These are phyloP conservation scores for Diuraphis noxia DNA, from an alignment of 1,140 invertebrate species.

Conservation along the genomic window DNA sequence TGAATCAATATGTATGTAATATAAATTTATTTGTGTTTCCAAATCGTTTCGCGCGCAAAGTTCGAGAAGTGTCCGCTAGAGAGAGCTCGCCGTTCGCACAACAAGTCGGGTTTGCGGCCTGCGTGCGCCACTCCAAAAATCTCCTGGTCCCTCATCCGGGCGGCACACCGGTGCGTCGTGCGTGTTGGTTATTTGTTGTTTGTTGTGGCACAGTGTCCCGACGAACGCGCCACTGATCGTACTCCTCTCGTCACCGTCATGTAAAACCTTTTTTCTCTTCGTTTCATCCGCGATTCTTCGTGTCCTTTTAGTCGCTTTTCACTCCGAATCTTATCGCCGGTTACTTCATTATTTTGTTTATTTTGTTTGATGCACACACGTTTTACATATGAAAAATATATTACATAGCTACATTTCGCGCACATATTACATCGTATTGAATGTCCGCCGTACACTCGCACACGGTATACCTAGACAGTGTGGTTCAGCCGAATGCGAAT, in stretches of 20 bases:
- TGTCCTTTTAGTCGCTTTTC: not conserved
- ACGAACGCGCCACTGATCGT: not conserved
- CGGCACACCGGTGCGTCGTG: constrained; percentile 23
- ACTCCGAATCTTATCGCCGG: too few relatives aligned
- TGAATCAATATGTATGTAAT: too few relatives aligned
- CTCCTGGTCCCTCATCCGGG: not conserved
- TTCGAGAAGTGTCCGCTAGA: not conserved
- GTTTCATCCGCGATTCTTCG: not conserved
- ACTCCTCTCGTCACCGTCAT: not conserved
- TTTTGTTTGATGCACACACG: not conserved
- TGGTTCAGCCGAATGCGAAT: not conserved
- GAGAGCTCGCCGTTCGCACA: not conserved
- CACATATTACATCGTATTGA: not conserved
- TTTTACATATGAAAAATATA: not conserved
- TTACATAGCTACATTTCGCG: not conserved
- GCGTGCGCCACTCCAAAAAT: not conserved
- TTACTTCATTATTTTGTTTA: not conserved
- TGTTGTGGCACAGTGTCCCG: not conserved
- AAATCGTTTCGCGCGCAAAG: not conserved
- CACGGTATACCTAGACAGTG: not conserved
- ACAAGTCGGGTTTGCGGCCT: not conserved
- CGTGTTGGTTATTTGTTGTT: constrained; percentile 13
- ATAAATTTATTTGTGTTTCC: too few relatives aligned
- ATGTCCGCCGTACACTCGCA: not conserved
- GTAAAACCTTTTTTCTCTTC: not conserved